A percentile compares a stretch with the other conserved stretches of the same genome.
phyloP scores from a whole-genome alignment of 2,113 vertebrate species.

The Prunella himalayana region DNA sequence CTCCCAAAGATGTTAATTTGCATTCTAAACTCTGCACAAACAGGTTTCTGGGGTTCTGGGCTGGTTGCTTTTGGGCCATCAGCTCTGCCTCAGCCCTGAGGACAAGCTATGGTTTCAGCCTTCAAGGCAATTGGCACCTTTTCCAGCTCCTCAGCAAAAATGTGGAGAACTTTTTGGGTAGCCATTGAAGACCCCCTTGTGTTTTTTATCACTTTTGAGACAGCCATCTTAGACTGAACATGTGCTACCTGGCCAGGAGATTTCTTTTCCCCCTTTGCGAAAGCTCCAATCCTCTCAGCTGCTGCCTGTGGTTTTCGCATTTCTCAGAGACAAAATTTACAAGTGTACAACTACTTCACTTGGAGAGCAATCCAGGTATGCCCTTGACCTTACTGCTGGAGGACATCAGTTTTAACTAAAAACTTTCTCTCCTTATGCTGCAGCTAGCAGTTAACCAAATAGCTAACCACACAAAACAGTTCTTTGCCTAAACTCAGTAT shows the following conservation, averaged over 20 bases:
- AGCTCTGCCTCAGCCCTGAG: neutral
- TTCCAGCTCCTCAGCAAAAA: neutral
- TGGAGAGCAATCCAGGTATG: neutral
- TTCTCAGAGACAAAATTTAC: neutral
- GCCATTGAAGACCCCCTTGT: neutral
- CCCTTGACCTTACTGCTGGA: neutral
- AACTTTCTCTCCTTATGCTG: neutral
- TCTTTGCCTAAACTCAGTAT: neutral
- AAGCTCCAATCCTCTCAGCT: neutral
- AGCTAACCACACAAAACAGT: neutral
- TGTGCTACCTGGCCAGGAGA: neutral
- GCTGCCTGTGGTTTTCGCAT: accelerated
- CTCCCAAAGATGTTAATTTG: neutral
- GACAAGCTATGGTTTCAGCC: neutral
- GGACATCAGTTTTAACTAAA: neutral
- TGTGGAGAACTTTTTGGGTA: neutral
- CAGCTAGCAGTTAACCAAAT: neutral
- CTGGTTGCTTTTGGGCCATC: neutral
- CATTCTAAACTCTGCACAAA: neutral
- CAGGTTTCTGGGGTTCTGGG: neutral
- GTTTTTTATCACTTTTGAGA: neutral
- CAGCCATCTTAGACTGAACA: neutral
- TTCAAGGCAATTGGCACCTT: neutral
- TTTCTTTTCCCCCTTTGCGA: neutral
- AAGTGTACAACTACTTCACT: neutral